Base-by-base conservation (phyloP, 2,113 vertebrate genomes). In the Anoplopoma fimbria region DNA sequence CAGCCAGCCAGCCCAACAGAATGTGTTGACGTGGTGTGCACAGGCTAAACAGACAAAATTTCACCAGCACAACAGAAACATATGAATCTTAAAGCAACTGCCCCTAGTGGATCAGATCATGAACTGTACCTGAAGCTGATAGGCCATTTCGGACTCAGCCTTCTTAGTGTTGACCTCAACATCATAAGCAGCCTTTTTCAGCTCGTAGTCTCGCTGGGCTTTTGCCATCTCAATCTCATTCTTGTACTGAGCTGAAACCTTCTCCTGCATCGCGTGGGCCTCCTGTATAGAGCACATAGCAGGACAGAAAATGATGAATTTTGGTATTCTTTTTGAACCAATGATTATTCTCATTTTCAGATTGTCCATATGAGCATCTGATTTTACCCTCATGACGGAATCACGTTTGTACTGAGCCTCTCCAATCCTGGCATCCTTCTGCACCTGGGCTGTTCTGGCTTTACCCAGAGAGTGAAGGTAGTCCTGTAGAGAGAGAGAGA, bases 221-320 rank as follows among this genome's bases (percentile, higher is more conserved):
- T 97, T 97, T n/a, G 97, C 97, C 96, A 98, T 97, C 88, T 98
- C 96, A 0, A 97, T 97, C 89, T 98, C 97, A 13, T 96, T 98
- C 87, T 95, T 87, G 75, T 97, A 98, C 86, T 98, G 97, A 53
- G 97, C 96, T 0, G 97, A 98, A 23, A 97, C 94, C 85, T 98
- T 98, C 87, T 96, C 95, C 81, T 98, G 97, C 94, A 96, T 97
- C 14, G 97, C 97, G 13, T 96, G 94, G 31, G 97, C 97, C 82
- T 98, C 97, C 97, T 97, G 82, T 69, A 23, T 8, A 62, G 8
- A 29, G 4, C 49, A 31, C 33, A 15, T 1, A n/a, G 21, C 0
- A 77, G 10, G 38, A 57, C 19, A 60, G 17, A 29, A 49, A 47
- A 9, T 14, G 86, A 91, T 67, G 38, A 31, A 33, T n/a, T 14